phyloP scores from a whole-genome alignment of 1,140 invertebrate genomes.

The Sarcophaga bullata region DNA sequence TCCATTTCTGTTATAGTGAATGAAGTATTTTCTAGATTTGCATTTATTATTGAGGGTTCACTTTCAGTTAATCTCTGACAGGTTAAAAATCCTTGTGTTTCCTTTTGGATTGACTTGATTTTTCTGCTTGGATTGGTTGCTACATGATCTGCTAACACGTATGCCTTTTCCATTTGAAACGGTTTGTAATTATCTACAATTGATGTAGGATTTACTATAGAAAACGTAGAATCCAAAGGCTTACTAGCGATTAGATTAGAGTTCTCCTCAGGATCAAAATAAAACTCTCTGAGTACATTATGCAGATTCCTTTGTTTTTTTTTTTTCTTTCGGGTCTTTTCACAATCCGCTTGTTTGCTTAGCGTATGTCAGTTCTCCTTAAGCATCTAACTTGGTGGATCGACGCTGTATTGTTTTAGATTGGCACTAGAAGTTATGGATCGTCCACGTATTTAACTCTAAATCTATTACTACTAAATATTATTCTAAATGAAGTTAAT shows the following conservation, averaged over 20 bases:
- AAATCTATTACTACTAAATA: background rate
- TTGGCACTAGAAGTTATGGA: constrained; percentile 41
- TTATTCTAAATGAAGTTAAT: too few relatives aligned
- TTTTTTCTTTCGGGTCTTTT: too few relatives aligned
- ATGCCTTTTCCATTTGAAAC: constrained; percentile 35
- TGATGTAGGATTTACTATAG: background rate
- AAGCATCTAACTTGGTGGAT: constrained; percentile 23
- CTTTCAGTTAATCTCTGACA: constrained; percentile 17
- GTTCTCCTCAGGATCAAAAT: constrained; percentile 31
- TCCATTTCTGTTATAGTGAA: constrained; percentile 42
- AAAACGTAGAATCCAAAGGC: background rate
- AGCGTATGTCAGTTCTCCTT: constrained; percentile 33
- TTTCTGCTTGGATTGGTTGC: background rate
- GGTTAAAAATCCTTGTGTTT: constrained; percentile 11
- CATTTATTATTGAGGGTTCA: background rate
- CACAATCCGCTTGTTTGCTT: background rate
- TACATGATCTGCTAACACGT: constrained; percentile 32
- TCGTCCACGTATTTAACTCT: constrained; percentile 5
- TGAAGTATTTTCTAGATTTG: background rate
- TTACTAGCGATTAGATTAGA: too few relatives aligned
- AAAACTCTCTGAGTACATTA: background rate
- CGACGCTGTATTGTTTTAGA: constrained; percentile 32
- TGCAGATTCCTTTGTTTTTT: too few relatives aligned
- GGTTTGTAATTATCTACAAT: constrained; percentile 32
- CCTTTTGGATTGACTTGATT: background rate